phyloP scores from a whole-genome alignment of 2,113 vertebrate species.

The Nanger granti region DNA sequence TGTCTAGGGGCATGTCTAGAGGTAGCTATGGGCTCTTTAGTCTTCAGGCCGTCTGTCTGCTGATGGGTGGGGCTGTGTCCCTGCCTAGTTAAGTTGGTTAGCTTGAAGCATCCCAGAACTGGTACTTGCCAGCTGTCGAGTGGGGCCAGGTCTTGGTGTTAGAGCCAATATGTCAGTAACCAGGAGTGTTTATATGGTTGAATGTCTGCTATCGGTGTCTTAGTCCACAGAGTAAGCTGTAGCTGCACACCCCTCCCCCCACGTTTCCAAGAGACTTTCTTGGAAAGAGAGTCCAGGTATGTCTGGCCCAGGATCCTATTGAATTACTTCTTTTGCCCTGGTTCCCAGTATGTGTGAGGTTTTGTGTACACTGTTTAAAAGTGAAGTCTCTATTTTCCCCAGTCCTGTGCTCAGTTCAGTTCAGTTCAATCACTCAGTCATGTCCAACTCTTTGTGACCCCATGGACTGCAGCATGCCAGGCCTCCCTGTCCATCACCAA shows the following conservation, averaged over 20 bases:
- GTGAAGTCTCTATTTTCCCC: neutral
- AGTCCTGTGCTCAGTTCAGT: neutral
- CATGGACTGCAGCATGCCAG: neutral
- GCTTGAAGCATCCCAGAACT: neutral
- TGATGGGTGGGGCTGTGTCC: neutral
- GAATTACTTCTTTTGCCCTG: neutral
- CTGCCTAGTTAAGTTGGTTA: neutral
- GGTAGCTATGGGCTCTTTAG: neutral
- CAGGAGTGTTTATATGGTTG: neutral
- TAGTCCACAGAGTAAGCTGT: neutral
- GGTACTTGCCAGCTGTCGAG: neutral
- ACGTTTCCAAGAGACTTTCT: neutral
- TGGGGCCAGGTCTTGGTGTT: neutral
- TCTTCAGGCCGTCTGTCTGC: neutral
- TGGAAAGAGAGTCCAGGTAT: neutral
- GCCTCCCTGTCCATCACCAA: neutral
- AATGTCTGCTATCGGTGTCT: neutral
- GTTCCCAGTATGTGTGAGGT: neutral
- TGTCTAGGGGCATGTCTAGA: neutral
- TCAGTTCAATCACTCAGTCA: neutral
- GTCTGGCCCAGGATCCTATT: neutral
- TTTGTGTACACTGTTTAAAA: neutral
- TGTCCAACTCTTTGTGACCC: neutral
- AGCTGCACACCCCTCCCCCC: neutral
- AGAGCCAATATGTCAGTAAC: neutral